Conservation (phyloP, 2,113 vertebrate genomes). For the Ahaetulla prasina region DNA sequence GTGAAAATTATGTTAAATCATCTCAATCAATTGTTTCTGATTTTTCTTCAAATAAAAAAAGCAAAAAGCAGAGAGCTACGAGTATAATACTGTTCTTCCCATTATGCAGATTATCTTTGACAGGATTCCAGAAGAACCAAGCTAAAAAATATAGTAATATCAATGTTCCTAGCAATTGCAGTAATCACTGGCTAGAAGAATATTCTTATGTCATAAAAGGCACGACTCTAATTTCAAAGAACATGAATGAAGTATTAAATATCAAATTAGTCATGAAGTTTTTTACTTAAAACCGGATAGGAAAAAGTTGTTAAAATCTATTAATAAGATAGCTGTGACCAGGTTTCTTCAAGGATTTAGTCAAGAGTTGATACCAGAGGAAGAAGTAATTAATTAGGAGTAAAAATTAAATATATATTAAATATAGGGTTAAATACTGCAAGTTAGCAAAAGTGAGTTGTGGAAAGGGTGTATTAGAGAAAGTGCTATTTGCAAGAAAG, state of each 20-base stretch:
- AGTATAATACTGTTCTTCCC: constrained; percentile 26
- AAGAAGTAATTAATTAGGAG: constrained; percentile 9
- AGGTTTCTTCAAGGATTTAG: constrained; percentile 65
- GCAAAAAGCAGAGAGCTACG: not conserved
- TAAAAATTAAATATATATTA: not conserved
- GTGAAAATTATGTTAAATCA: not conserved
- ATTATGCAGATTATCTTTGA: constrained; percentile 52
- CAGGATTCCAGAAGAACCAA: constrained; percentile 66
- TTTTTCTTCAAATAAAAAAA: constrained; percentile 16
- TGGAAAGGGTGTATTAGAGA: not conserved
- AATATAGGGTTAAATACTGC: not conserved
- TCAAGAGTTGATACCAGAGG: constrained; percentile 36
- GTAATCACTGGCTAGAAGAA: constrained; percentile 67
- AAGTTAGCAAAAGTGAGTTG: not conserved
- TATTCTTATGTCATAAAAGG: constrained; percentile 67
- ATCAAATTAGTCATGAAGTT: constrained; percentile 73
- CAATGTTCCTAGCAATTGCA: constrained; percentile 48
- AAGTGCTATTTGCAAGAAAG: not conserved
- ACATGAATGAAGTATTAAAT: constrained; percentile 67
- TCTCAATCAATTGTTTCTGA: not conserved
- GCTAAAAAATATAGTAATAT: constrained; percentile 73
- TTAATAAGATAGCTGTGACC: constrained; percentile 70
- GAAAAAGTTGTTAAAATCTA: constrained; percentile 74
- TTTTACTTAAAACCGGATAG: constrained; percentile 68
- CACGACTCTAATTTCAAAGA: constrained; percentile 66